Base-by-base conservation (phyloP, 2,797 vertebrate species). In the Sebastes paucispinis region DNA sequence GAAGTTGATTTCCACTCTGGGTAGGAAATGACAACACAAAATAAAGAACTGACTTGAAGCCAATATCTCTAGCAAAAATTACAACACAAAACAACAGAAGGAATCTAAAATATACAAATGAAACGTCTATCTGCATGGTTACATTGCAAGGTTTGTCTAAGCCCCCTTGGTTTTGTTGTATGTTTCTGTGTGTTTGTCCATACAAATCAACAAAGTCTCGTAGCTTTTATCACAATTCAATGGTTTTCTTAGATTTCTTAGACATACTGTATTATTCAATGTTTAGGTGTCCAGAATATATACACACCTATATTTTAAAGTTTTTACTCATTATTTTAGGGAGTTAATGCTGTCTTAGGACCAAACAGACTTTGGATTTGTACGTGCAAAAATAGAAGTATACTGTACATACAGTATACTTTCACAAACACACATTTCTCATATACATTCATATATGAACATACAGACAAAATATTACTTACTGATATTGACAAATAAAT, bases 391-490 rank as follows among this genome's bases (percentile, higher is more conserved):
- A 74, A 59, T 79, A 63, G 24, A 88, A 89, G 93, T 95, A 93
- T 95, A 93, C 87, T 29, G 8, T 39, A 59, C 6, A 67, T 3
- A 79, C 5, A 55, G 91, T 82, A 95, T 94, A 95, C 93, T 67
- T 54, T 68, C 25, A 86, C 92, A 95, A 95, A 95, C 94, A 95
- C 95, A 95, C 93, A 85, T 72, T 91, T 90, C 50, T 88, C 93
- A 95, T 95, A 96, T 95, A 95, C 81, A 69, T 64, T 68, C 52
- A 88, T 94, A 96, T 95, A 96, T 96, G 94, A 93, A 92, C 93
- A 96, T 95, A 96, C 94, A 95, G 59, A 95, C 94, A 96, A 95
- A 95, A 92, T 81, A 78, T 66, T 95, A 95, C 95, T 95, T 94
- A 94, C 92, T 93, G 69, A 87, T 79, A 84, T 1, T 52, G 8